A percentile compares a stretch with the other conserved stretches of the same genome.
Conservation (phyloP, 1,140 invertebrate genomes). For the Coelopa frigida region DNA sequence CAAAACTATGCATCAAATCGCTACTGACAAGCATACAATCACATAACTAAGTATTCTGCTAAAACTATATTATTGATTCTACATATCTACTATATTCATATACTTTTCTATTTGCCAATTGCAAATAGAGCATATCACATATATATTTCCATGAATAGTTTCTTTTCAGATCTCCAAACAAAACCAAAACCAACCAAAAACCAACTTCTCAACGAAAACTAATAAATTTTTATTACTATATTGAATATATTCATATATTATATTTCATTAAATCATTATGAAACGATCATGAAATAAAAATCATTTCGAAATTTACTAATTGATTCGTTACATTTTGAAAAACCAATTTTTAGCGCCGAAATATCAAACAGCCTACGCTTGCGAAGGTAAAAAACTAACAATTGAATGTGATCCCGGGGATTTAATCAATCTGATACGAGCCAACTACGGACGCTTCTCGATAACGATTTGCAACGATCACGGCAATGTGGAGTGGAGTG, state of each 20-base stretch:
- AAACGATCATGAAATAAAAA: background rate
- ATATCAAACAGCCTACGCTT: slow-evolving; percentile 88
- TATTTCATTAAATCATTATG: background rate
- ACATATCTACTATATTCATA: no score
- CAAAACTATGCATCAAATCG: no score
- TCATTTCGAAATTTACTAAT: background rate
- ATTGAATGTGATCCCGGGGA: slow-evolving; percentile 82
- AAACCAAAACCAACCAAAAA: slow-evolving; percentile 8
- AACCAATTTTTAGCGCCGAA: slow-evolving; percentile 46
- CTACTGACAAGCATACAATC: no score
- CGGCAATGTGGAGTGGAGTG: slow-evolving; percentile 93
- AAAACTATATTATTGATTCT: no score
- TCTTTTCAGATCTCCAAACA: slow-evolving; percentile 4
- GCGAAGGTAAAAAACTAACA: slow-evolving; percentile 81
- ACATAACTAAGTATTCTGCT: no score
- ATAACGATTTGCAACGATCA: slow-evolving; percentile 95
- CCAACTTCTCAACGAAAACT: slow-evolving; percentile 1
- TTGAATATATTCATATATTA: background rate
- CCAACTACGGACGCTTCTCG: slow-evolving; percentile 92
- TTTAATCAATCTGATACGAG: slow-evolving; percentile 84
- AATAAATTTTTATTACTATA: background rate
- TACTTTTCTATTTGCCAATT: no score
- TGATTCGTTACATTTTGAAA: slow-evolving; percentile 4
- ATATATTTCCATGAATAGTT: background rate
- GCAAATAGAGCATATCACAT: background rate